These are phyloP conservation scores for Crambe crambe DNA, from an alignment of 37 sponge, comb jelly and placozoan species.

Conservation along the genomic window DNA sequence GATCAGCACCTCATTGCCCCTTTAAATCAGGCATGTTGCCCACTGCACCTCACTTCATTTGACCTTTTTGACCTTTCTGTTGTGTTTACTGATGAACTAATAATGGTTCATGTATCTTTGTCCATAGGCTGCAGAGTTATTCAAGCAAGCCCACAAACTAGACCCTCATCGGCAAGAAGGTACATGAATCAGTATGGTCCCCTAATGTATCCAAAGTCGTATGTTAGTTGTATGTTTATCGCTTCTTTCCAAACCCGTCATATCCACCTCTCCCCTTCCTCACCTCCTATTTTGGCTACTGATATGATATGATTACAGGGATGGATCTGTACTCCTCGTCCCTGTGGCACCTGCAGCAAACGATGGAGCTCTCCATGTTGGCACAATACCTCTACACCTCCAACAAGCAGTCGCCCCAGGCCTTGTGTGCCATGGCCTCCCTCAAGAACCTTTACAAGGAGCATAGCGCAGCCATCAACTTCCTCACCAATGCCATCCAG, in stretches of 20 bases:
- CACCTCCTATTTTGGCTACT: neutral
- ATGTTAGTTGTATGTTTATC: no score
- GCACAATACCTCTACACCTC: conserved; percentile 65
- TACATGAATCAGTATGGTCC: conserved; percentile 14
- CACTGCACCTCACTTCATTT: no score
- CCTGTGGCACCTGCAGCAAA: conserved; percentile 89
- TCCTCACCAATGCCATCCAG: conserved; percentile 79
- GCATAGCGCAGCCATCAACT: conserved; percentile 83
- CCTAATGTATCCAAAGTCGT: no score
- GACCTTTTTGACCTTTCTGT: no score
- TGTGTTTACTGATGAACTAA: neutral
- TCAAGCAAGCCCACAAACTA: conserved; percentile 29
- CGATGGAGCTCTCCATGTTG: conserved; percentile 72
- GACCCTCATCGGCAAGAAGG: conserved; percentile 84
- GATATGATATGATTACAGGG: conserved; percentile 19
- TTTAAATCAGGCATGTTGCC: no score
- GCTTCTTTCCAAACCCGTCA: no score
- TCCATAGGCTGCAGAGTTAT: conserved; percentile 60
- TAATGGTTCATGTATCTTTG: no score
- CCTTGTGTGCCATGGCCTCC: conserved; percentile 85
- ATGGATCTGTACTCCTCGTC: conserved; percentile 86
- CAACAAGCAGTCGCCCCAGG: conserved; percentile 56
- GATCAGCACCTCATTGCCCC: no score
- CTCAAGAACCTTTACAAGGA: conserved; percentile 81
- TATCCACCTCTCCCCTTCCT: neutral